Evolutionary conservation across 2,113 vertebrate genomes (phyloP).

Genomic region (Saguinus midas): DNA sequence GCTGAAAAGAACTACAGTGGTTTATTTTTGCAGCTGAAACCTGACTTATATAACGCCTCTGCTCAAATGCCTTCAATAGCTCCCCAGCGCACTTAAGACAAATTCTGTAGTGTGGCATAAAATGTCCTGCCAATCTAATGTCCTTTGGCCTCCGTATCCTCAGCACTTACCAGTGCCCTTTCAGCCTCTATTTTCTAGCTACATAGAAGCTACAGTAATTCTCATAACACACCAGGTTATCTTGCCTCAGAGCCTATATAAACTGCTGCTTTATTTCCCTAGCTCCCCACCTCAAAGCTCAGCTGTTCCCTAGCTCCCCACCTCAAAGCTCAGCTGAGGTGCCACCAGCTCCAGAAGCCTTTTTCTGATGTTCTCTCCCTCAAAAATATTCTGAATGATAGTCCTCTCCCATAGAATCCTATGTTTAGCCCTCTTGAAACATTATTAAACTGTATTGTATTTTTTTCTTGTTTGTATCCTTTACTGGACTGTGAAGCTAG

Average conservation of each 20-base stretch:
- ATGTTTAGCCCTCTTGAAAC: neutral
- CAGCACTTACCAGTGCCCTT: neutral
- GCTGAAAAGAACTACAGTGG: slow-evolving; percentile 25
- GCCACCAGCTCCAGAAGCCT: neutral
- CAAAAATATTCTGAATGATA: neutral
- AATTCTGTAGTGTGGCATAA: slow-evolving; percentile 12
- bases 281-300: neutral
- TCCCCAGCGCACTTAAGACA: neutral
- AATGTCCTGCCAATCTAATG: neutral
- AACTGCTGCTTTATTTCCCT: neutral
- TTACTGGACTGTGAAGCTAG: neutral
- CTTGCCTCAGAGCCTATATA: neutral
- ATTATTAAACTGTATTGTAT: neutral
- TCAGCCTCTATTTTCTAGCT: neutral
- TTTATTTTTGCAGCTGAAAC: slow-evolving; percentile 44
- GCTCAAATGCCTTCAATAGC: neutral
- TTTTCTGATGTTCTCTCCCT: neutral
- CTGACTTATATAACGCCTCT: slow-evolving; percentile 7
- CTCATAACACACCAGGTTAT: neutral
- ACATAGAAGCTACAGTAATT: neutral
- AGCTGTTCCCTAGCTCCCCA: neutral
- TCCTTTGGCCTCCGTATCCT: slow-evolving; percentile 24
- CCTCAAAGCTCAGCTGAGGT: neutral
- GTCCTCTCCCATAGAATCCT: neutral
- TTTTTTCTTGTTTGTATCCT: neutral